Percentiles rank a stretch among this genome's conserved stretches.
These are phyloP conservation scores for Sebastes jordani DNA, from an alignment of 2,797 vertebrate genomes.

Conservation along the genomic window DNA sequence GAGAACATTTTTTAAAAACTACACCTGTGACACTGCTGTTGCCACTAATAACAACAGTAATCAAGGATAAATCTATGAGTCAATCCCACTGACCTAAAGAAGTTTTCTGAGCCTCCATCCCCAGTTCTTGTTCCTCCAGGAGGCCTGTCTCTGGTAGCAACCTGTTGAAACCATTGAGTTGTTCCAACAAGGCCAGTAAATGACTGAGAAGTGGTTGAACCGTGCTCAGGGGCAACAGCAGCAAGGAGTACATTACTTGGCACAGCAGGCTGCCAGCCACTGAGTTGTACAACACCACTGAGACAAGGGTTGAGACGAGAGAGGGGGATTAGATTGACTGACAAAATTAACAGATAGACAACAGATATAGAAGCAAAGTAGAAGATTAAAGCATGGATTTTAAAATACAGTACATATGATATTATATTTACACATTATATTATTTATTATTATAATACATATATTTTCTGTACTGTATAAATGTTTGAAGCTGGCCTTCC, in stretches of 20 bases:
- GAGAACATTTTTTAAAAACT: neutral
- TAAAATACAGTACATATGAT: neutral
- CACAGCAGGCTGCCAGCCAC: conserved; percentile 85
- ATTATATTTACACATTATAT: neutral
- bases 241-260: conserved; percentile 85
- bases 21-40: neutral
- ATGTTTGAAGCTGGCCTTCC: neutral
- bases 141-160: conserved; percentile 79
- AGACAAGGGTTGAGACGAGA: conserved; percentile 4
- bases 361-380: neutral
- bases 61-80: neutral
- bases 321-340: conserved; percentile 6
- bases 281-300: conserved; percentile 84
- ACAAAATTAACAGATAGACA: conserved; percentile 6
- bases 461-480: neutral
- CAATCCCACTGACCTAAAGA: conserved; percentile 55
- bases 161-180: conserved; percentile 83
- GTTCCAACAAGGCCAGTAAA: conserved; percentile 81
- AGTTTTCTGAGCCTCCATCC: conserved; percentile 61
- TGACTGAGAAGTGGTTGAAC: conserved; percentile 83
- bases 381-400: neutral
- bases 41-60: neutral
- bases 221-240: conserved; percentile 81
- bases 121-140: conserved; percentile 81
- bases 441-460: neutral